Conservation (phyloP, 2,797 vertebrate species). For the Cyclopterus lumpus region DNA sequence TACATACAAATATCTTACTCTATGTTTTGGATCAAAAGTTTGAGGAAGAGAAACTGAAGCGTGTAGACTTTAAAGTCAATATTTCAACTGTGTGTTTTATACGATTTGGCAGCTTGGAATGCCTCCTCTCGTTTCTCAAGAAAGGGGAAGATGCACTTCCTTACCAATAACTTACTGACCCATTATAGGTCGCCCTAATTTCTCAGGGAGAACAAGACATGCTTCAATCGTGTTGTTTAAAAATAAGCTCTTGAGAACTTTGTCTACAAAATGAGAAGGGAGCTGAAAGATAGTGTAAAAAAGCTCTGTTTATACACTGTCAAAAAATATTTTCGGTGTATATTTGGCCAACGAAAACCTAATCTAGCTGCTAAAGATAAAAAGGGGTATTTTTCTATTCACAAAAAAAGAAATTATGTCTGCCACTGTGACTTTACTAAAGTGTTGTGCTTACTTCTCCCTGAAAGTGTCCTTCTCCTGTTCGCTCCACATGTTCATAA, state of each 20-base stretch:
- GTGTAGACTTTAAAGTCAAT: constrained; percentile 39
- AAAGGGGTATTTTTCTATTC: neutral
- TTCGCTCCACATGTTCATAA: constrained; percentile 99
- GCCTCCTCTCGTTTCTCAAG: constrained; percentile 55
- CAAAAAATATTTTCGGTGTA: neutral
- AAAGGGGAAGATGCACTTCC: constrained; percentile 76
- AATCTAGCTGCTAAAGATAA: neutral
- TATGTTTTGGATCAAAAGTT: constrained; percentile 20
- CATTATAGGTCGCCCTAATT: constrained; percentile 34
- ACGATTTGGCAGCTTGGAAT: constrained; percentile 46
- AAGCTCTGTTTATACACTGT: neutral
- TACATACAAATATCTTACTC: neutral
- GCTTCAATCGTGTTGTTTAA: constrained; percentile 2
- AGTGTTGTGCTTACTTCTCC: constrained; percentile 91
- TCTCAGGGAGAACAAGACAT: constrained; percentile 11
- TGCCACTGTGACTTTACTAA: no score
- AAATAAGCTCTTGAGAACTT: neutral
- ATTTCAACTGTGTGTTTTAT: constrained; percentile 49
- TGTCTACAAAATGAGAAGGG: neutral
- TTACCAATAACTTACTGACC: constrained; percentile 43
- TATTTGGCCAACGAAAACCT: neutral
- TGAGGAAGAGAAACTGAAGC: constrained; percentile 26
- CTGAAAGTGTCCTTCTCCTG: constrained; percentile 99
- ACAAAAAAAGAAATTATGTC: neutral
- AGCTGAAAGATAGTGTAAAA: neutral